These are phyloP conservation scores for Venustaconcha ellipsiformis DNA, from an alignment of 1,140 invertebrate species.

Conservation along the genomic window DNA sequence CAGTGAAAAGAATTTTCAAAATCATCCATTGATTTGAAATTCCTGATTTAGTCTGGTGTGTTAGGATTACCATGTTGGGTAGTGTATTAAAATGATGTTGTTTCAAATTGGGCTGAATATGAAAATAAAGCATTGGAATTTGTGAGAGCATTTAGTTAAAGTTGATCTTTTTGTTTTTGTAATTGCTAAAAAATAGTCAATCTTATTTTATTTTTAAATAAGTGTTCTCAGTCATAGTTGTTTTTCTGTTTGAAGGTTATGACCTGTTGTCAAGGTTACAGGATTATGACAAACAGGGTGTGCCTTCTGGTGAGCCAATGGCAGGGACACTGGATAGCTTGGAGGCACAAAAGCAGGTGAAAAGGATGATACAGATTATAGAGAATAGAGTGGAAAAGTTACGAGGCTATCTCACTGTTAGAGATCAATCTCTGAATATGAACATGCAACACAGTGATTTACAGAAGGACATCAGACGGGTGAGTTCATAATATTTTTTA, in stretches of 20 bases:
- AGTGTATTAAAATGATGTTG: too few species aligned
- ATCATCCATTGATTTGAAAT: too few species aligned
- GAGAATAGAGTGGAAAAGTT: conserved; percentile 61
- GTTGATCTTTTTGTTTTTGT: too few species aligned
- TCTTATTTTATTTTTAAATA: too few species aligned
- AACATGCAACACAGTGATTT: conserved; percentile 55
- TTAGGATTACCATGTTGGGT: too few species aligned
- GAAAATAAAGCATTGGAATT: too few species aligned
- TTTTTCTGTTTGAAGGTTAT: conserved; percentile 49
- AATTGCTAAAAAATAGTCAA: too few species aligned
- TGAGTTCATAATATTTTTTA: conserved; percentile 26
- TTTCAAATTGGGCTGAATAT: too few species aligned
- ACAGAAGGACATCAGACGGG: conserved; percentile 59
- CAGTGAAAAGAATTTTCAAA: too few species aligned
- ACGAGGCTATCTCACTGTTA: conserved; percentile 52
- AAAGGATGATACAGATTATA: conserved; percentile 63
- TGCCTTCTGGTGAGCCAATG: conserved; percentile 52
- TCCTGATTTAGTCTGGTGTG: too few species aligned
- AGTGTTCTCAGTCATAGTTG: too few species aligned
- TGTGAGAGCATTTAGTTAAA: too few species aligned
- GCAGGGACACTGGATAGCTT: conserved; percentile 65
- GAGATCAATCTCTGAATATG: conserved; percentile 75
- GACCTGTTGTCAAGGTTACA: conserved; percentile 64
- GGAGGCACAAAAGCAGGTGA: conserved; percentile 65
- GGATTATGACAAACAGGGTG: conserved; percentile 45